Conservation (phyloP, 2,888 invertebrate genomes). For the Plemyria rubiginata region DNA sequence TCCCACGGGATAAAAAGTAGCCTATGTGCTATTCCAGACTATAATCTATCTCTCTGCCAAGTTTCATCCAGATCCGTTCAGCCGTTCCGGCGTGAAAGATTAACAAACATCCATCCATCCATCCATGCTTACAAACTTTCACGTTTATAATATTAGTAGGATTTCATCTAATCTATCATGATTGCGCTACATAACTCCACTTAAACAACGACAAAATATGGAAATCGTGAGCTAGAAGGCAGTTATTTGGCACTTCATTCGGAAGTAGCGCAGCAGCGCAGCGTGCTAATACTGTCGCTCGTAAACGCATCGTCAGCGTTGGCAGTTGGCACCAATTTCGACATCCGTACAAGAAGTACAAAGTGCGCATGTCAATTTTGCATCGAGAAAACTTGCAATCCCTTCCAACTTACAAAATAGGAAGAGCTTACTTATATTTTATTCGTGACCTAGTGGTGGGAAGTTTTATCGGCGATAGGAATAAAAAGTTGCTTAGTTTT, state of each 20-base stretch:
- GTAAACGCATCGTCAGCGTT: conserved; percentile 10
- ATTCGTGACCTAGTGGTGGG: not conserved
- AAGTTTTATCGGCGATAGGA: conserved; percentile 1
- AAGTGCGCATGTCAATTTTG: conserved; percentile 3
- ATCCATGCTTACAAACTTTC: too few relatives aligned
- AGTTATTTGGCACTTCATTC: not conserved
- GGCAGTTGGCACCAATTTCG: conserved; percentile 9
- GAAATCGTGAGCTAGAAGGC: not conserved
- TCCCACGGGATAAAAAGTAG: too few relatives aligned
- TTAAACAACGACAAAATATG: not conserved
- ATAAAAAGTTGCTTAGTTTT: not conserved
- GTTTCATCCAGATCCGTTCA: too few relatives aligned
- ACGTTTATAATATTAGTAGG: not conserved
- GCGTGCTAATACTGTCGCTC: conserved; percentile 1
- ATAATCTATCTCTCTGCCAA: too few relatives aligned
- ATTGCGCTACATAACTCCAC: not conserved
- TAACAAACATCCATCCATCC: too few relatives aligned
- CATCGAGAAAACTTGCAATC: not conserved
- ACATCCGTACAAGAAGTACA: conserved; percentile 1
- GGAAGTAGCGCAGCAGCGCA: not conserved
- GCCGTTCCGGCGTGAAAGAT: too few relatives aligned
- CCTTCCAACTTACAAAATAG: not conserved
- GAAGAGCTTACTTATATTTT: not conserved
- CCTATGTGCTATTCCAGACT: too few relatives aligned
- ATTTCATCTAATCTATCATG: too few relatives aligned